phyloP scores from a whole-genome alignment of 2,113 vertebrate genomes.

The Chionodraco myersi region DNA sequence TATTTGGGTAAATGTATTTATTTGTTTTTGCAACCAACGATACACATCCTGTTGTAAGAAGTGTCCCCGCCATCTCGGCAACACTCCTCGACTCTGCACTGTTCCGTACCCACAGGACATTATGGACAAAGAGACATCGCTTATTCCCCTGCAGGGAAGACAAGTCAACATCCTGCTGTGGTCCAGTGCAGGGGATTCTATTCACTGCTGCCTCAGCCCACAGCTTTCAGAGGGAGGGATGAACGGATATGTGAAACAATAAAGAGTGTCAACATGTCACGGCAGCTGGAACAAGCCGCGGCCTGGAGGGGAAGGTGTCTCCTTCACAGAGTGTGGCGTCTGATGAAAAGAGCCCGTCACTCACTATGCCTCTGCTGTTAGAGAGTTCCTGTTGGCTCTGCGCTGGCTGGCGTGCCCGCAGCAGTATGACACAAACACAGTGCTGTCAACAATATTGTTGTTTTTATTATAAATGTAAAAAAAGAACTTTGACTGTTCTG shows the following conservation, averaged over 20 bases:
- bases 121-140: conserved; percentile 29
- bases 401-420: conserved; percentile 37
- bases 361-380: conserved; percentile 68
- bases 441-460: not conserved
- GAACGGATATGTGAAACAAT: conserved; percentile 63
- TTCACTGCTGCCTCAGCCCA: conserved; percentile 41
- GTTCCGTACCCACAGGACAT: conserved; percentile 26
- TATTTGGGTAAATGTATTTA: conserved; percentile 19
- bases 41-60: not conserved
- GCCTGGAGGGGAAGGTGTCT: conserved; percentile 66
- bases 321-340: conserved; percentile 55
- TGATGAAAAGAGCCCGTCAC: conserved; percentile 55
- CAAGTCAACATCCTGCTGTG: conserved; percentile 60
- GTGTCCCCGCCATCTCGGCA: not conserved
- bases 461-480: not conserved
- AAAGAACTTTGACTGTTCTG: conserved; percentile 21
- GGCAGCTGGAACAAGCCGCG: conserved; percentile 57
- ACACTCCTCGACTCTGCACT: conserved; percentile 3
- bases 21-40: conserved; percentile 7
- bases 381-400: conserved; percentile 54
- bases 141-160: conserved; percentile 31
- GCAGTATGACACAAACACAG: conserved; percentile 26
- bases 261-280: conserved; percentile 68
- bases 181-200: conserved; percentile 57
- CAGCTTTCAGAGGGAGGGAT: conserved; percentile 53